phyloP scores from a whole-genome alignment of 2,888 invertebrate genomes.

The Dicycla oo region DNA sequence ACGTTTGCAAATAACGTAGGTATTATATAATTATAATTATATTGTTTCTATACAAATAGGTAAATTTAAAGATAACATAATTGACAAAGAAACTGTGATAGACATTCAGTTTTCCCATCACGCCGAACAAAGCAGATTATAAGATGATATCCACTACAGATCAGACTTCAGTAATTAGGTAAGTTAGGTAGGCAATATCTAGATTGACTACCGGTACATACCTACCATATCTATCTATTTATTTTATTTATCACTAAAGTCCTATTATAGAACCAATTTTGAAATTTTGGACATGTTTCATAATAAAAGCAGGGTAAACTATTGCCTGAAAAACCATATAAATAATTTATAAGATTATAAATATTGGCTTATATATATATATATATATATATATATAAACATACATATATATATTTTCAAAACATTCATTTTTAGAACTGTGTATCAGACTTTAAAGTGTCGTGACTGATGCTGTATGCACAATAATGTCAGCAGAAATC shows the following conservation, averaged over 20 bases:
- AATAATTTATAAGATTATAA: slow-evolving; percentile 76
- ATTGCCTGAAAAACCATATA: slow-evolving; percentile 85
- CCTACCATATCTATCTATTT: slow-evolving; percentile 47
- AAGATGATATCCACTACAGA: slow-evolving; percentile 34
- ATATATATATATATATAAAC: slow-evolving; percentile 48
- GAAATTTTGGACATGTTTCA: slow-evolving; percentile 81
- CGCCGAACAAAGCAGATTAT: slow-evolving; percentile 48
- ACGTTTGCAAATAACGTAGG: slow-evolving; percentile 57
- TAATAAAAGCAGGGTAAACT: slow-evolving; percentile 87
- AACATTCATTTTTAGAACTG: slow-evolving; percentile 53
- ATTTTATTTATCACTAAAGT: slow-evolving; percentile 69
- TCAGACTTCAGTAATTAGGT: slow-evolving; percentile 43
- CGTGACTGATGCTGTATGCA: slow-evolving; percentile 44
- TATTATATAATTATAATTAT: slow-evolving; percentile 47
- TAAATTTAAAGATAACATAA: slow-evolving; percentile 59
- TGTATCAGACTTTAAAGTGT: slow-evolving; percentile 42
- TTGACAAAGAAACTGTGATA: slow-evolving; percentile 77
- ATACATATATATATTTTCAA: slow-evolving; percentile 58
- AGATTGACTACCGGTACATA: slow-evolving; percentile 49
- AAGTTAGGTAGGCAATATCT: slow-evolving; percentile 41
- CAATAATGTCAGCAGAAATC: slow-evolving; percentile 27
- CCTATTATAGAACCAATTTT: slow-evolving; percentile 84
- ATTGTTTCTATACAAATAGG: slow-evolving; percentile 57
- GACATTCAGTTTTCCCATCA: slow-evolving; percentile 67
- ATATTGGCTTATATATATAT: slow-evolving; percentile 66